Base-by-base conservation (phyloP, 2,888 invertebrate genomes). In the Shargacucullia verbasci region DNA sequence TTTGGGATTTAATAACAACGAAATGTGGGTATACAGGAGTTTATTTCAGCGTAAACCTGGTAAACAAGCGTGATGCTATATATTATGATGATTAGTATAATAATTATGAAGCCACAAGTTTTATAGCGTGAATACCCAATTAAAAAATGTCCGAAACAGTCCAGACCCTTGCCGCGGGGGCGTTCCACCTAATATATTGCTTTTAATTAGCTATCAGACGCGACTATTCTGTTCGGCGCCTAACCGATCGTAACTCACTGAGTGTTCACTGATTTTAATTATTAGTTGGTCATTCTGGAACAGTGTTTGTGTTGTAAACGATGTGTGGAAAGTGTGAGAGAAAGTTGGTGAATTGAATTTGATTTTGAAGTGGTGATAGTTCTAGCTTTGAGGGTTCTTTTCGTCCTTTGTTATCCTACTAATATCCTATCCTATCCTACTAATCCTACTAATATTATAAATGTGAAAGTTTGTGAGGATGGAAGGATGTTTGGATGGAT, bases 161-260 rank as follows among this genome's bases (percentile, higher is more conserved):
- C 11, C 14, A 1, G 11, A 60, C 35, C 67, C 49, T 29, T 34
- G 8, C 45, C n/a, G 11, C 6, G 48, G 50, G 52, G 82, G 83
- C 79, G 83, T 79, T 54, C 39, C 62, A 38, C 59, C 47, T 80
- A 78, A 82, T 82, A 79, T 83, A 86, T 84, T 66, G 78, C 76
- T 79, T 84, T 84, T 85, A 85, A 86, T 85, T 85, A 85, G 77
- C 78, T 73, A 79, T 73, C 77, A 52, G 79, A 79, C 80, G 76
- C 75, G 66, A 68, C 73, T 77, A 72, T 73, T 77, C 67, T 67
- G 69, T 73, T 65, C 54, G 45, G 49, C 70, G 57, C 66, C 70
- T 48, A 53, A 38, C 59, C 44, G 59, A 43, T 50, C 52, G 63
- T 73, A 68, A 72, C 45, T 74, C 70, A 72, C 39, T 55, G 9